These are phyloP conservation scores for Plebejus anna DNA, from an alignment of 2,888 invertebrate species.

Conservation along the genomic window DNA sequence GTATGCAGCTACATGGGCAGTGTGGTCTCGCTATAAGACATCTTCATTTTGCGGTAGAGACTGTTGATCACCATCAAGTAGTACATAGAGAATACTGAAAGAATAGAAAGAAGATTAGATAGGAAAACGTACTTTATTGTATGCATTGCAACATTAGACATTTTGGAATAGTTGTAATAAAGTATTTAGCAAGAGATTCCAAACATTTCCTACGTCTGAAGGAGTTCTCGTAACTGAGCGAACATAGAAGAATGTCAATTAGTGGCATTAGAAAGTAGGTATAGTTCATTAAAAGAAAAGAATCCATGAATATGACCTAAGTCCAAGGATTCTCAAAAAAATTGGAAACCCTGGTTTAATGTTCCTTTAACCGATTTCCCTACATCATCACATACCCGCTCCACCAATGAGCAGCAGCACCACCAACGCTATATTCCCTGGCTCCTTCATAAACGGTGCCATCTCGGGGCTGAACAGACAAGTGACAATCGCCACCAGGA, in stretches of 20 bases:
- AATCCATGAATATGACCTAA: too few species aligned
- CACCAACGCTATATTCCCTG: conserved; percentile 51
- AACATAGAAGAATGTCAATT: too few species aligned
- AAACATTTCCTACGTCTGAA: too few species aligned
- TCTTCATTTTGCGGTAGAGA: conserved; percentile 63
- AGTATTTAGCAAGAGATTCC: too few species aligned
- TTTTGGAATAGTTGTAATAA: neutral
- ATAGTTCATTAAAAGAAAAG: too few species aligned
- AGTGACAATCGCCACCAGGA: conserved; percentile 63
- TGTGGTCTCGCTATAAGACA: conserved; percentile 56
- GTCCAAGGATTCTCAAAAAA: too few species aligned
- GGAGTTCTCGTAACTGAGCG: too few species aligned
- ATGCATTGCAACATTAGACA: too few species aligned
- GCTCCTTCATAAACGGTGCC: conserved; percentile 45
- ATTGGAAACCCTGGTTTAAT: too few species aligned
- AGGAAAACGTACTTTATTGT: too few species aligned
- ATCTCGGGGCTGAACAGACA: conserved; percentile 60
- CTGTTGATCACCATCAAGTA: conserved; percentile 65
- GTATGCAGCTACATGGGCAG: conserved; percentile 54
- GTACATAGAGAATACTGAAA: conserved; percentile 65
- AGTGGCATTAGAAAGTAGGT: too few species aligned
- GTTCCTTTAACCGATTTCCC: too few species aligned
- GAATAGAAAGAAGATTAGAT: neutral
- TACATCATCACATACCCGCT: conserved; percentile 47
- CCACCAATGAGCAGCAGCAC: conserved; percentile 53